Evolutionary conservation across 2,888 invertebrate genomes (phyloP).

Genomic region (Trissolcus brochymenae): DNA sequence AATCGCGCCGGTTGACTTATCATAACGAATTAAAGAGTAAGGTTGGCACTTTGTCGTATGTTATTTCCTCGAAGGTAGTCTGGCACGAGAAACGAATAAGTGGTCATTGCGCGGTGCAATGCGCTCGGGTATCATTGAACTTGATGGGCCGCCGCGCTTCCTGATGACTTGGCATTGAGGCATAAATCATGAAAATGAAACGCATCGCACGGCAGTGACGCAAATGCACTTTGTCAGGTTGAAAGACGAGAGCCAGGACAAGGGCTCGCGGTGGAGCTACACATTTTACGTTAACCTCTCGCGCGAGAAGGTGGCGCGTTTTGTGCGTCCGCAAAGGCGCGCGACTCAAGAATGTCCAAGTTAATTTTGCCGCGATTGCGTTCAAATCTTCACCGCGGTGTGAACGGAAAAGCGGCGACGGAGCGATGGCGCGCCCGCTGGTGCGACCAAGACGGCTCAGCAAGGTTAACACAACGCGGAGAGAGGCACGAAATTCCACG

Average conservation of each 20-base stretch:
- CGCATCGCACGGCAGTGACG: constrained; percentile 24
- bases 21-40: too few species aligned
- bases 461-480: constrained; percentile 36
- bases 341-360: constrained; percentile 47
- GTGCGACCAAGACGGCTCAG: constrained; percentile 6
- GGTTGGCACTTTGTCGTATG: too few species aligned
- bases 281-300: constrained; percentile 25
- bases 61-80: background rate
- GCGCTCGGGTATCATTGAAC: constrained; percentile 36
- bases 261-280: background rate
- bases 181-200: constrained; percentile 50
- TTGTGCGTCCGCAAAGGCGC: constrained; percentile 23
- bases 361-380: constrained; percentile 51
- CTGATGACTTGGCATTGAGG: constrained; percentile 38
- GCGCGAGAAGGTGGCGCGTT: constrained; percentile 27
- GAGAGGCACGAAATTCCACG: constrained; percentile 50
- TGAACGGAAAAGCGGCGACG: constrained; percentile 7
- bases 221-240: constrained; percentile 32
- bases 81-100: background rate
- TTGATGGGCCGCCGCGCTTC: constrained; percentile 36
- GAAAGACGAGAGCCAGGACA: constrained; percentile 24
- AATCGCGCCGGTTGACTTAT: too few species aligned
- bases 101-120: constrained; percentile 8
- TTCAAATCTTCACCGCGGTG: constrained; percentile 37
- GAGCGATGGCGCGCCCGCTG: background rate